Conservation (phyloP, 2,797 vertebrate genomes). For the Cossypha caffra region DNA sequence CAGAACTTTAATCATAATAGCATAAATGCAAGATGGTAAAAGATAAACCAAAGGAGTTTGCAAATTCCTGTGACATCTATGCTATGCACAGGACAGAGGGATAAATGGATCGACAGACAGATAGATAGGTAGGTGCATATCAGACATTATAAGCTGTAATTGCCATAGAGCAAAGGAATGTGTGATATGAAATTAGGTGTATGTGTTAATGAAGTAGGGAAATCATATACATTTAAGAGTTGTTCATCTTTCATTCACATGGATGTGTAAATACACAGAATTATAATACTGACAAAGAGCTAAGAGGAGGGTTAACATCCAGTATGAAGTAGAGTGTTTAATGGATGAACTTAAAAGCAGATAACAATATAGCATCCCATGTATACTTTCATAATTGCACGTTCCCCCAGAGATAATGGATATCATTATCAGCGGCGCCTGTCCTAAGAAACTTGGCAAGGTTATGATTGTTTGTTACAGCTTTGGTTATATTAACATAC, state of each 20-base stretch:
- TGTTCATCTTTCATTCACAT: background rate
- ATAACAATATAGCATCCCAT: slow-evolving; percentile 74
- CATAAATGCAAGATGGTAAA: background rate
- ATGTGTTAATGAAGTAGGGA: background rate
- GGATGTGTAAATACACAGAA: background rate
- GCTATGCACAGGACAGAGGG: background rate
- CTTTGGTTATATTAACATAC: slow-evolving; percentile 87
- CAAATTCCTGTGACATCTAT: background rate
- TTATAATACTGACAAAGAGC: slow-evolving; percentile 46
- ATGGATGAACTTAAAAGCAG: slow-evolving; percentile 77
- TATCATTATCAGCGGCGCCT: slow-evolving; percentile 84
- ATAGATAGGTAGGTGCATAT: background rate
- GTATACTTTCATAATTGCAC: slow-evolving; percentile 77
- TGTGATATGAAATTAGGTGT: background rate
- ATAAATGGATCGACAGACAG: background rate
- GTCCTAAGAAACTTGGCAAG: slow-evolving; percentile 85
- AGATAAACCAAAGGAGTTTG: background rate
- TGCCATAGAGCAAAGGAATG: background rate
- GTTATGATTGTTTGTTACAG: slow-evolving; percentile 85
- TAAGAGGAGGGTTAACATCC: slow-evolving; percentile 66
- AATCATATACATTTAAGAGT: background rate
- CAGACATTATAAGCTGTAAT: background rate
- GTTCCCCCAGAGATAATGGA: slow-evolving; percentile 84
- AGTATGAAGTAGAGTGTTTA: slow-evolving; percentile 64
- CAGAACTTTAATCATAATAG: background rate